phyloP scores from a whole-genome alignment of 2,888 invertebrate genomes.

The Eupithecia subumbrata region DNA sequence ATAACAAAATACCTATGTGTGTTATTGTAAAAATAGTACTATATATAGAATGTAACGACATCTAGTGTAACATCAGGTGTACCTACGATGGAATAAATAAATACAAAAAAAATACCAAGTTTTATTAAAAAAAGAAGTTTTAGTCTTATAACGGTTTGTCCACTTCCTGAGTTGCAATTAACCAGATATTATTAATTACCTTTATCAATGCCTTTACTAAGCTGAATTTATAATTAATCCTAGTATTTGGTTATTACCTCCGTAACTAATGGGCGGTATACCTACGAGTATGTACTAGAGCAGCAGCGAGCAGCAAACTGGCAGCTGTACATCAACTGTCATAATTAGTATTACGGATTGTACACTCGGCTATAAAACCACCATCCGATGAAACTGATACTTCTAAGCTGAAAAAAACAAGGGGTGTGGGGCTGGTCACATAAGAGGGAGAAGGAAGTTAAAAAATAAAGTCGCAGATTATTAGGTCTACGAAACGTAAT shows the following conservation, averaged over 20 bases:
- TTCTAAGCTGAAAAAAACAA: background rate
- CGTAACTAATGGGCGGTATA: background rate
- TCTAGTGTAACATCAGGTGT: too few relatives aligned
- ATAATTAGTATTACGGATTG: background rate
- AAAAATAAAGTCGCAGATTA: background rate
- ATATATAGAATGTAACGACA: too few relatives aligned
- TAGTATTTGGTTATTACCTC: slow-evolving; percentile 2
- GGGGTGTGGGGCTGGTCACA: background rate
- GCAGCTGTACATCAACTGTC: background rate
- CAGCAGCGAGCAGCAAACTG: background rate
- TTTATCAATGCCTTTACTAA: too few relatives aligned
- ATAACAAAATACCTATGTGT: too few relatives aligned
- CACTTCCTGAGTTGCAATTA: background rate
- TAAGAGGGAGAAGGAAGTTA: background rate
- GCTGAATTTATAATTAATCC: background rate
- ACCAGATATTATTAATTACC: too few relatives aligned
- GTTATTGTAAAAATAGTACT: too few relatives aligned
- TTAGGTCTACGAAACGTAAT: too few relatives aligned
- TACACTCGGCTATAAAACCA: background rate
- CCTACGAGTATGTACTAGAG: too few relatives aligned
- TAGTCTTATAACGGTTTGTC: too few relatives aligned
- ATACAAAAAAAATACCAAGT: too few relatives aligned
- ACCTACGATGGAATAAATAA: too few relatives aligned
- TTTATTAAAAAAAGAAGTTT: too few relatives aligned
- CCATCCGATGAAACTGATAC: background rate